Evolutionary conservation across 2,113 vertebrate species (phyloP).

Genomic region (Poeciliopsis occidentalis): DNA sequence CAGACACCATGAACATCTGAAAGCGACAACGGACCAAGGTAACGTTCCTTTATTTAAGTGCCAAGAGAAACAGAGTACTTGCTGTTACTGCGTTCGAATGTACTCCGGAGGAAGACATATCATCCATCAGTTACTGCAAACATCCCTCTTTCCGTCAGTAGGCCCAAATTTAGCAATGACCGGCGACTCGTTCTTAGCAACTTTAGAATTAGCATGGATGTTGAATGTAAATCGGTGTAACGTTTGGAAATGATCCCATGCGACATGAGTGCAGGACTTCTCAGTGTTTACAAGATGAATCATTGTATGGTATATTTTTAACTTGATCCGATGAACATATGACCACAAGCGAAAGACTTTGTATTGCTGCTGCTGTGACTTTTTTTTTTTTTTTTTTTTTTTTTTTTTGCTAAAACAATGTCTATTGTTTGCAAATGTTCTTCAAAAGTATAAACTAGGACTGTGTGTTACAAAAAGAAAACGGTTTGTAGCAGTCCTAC

Average conservation of each 20-base stretch:
- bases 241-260: conserved; percentile 35
- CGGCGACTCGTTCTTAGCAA: not conserved
- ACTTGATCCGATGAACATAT: conserved; percentile 76
- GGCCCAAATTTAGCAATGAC: not conserved
- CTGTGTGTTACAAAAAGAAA: conserved; percentile 67
- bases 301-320: conserved; percentile 67
- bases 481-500: conserved; percentile 55
- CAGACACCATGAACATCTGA: conserved; percentile 1
- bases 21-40: not conserved
- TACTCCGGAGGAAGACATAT: not conserved
- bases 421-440: conserved; percentile 74
- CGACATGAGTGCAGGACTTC: conserved; percentile 60
- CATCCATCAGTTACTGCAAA: not conserved
- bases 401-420: conserved; percentile 73
- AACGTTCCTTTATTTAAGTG: not conserved
- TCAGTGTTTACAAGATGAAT: conserved; percentile 81
- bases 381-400: conserved; percentile 23
- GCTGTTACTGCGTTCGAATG: not conserved
- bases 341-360: conserved; percentile 82
- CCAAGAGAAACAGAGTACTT: conserved; percentile 8
- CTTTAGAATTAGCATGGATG: not conserved
- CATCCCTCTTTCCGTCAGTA: not conserved
- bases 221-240: conserved; percentile 50
- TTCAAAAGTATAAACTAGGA: conserved; percentile 70
- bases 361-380: conserved; percentile 95